Base-by-base conservation (phyloP, 2,113 vertebrate genomes). In the Tenrec ecaudatus region DNA sequence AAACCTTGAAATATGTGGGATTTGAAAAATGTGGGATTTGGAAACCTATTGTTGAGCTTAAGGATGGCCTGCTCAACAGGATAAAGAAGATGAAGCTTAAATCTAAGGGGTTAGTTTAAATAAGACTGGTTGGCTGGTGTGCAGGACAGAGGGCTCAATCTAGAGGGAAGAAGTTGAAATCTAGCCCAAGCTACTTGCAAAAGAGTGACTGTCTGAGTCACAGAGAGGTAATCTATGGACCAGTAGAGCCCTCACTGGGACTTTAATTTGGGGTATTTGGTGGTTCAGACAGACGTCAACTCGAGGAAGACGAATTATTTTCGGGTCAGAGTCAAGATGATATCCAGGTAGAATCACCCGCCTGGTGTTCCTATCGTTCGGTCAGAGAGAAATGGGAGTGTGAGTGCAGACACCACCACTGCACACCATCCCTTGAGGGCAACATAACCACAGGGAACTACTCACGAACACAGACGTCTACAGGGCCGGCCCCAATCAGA, bases 11-110 rank as follows among this genome's bases (percentile, higher is more conserved):
- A 36, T 43, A 57, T 20, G 6, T 86, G 25, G 33, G 38, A 78
- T 33, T 92, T 86, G 57, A 78, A 82, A 71, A 90, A 33, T 79
- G 20, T 86, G 25, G 33, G 38, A 78, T 33, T 92, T 86, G 57
- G 73, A 82, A 71, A 90, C 53, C 33, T 4, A 0, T 58, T 29
- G 33, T 6, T 43, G 33, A 83, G 53, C 23, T 47, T 68, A 71
- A 94, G 36, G 77, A 81, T 15, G 90, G 47, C 12, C 47, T 60
- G 47, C 15, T 60, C 66, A 66, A 25, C 22, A 47, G 47, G 2
- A 29, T 47, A 86, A 86, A 86, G 12, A 79, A 82, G 29, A 66
- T 6, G 11, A 71, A 43, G 11, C 23, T 86, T 58, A 79, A 90
- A 31, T 6, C 22, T 29, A 57, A n/a, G 15, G 27, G 31, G 9